Conservation (phyloP, 1,140 invertebrate genomes). For the Chelonus insularis region DNA sequence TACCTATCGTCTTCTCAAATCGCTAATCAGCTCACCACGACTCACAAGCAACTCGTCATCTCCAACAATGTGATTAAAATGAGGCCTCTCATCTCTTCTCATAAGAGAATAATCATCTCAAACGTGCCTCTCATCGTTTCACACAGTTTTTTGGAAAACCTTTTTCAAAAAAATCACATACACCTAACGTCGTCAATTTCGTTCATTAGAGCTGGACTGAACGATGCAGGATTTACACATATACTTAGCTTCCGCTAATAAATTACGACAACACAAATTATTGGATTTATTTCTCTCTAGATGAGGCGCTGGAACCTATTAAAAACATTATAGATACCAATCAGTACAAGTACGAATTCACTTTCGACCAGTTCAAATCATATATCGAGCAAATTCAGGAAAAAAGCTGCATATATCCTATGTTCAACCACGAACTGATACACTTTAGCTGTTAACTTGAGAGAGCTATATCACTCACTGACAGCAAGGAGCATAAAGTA, state of each 20-base stretch:
- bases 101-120: background rate
- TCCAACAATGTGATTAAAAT: background rate
- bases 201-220: too few relatives aligned
- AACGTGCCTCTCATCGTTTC: conserved; percentile 42
- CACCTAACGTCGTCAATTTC: too few relatives aligned
- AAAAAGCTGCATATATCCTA: background rate
- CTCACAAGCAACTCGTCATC: conserved; percentile 7
- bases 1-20: conserved; percentile 18
- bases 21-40: conserved; percentile 20
- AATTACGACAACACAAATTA: conserved; percentile 17
- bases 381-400: background rate
- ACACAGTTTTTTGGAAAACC: too few relatives aligned
- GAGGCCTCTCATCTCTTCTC: background rate
- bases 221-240: too few relatives aligned
- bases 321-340: background rate
- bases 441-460: background rate
- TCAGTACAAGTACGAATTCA: background rate
- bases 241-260: background rate
- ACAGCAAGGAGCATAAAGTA: background rate
- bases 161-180: too few relatives aligned
- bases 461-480: background rate
- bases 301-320: background rate
- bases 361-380: background rate
- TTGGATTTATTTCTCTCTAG: conserved; percentile 8
- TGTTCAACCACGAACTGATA: background rate